These are phyloP conservation scores for Tolmerus cingulatus DNA, from an alignment of 2,888 invertebrate species.

Conservation along the genomic window DNA sequence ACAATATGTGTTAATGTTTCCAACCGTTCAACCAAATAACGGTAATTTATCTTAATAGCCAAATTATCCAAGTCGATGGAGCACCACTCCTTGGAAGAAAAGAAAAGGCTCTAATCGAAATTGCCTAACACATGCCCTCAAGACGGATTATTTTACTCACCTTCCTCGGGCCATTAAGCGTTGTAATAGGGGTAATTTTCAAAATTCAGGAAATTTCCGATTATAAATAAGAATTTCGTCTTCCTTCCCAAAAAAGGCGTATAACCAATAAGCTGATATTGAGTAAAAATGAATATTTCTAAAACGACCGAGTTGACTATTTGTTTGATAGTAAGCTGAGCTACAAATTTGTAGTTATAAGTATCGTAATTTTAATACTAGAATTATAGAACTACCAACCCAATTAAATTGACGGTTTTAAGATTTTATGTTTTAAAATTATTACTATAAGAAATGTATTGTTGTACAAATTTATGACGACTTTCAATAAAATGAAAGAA, in stretches of 20 bases:
- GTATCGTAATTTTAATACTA: no score
- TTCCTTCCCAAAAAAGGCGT: neutral
- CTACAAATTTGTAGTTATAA: no score
- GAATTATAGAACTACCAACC: no score
- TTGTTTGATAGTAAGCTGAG: no score
- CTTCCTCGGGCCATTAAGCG: neutral
- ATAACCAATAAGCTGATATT: neutral
- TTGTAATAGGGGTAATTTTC: neutral
- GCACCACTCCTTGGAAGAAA: neutral
- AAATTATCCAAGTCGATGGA: slow-evolving; percentile 2
- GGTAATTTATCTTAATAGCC: neutral
- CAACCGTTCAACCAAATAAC: neutral
- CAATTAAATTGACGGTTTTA: no score
- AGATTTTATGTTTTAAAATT: no score
- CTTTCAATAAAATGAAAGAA: no score
- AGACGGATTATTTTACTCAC: neutral
- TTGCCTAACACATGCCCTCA: slow-evolving; percentile 11
- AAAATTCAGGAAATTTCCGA: neutral
- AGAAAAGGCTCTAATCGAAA: neutral
- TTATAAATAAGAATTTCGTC: neutral
- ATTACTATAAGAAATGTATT: no score
- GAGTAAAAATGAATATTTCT: no score
- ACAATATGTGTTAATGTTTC: neutral
- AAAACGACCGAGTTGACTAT: no score
- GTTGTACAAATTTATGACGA: no score